Evolutionary conservation across 2,888 invertebrate genomes (phyloP).

Genomic region (Plebejus anna): DNA sequence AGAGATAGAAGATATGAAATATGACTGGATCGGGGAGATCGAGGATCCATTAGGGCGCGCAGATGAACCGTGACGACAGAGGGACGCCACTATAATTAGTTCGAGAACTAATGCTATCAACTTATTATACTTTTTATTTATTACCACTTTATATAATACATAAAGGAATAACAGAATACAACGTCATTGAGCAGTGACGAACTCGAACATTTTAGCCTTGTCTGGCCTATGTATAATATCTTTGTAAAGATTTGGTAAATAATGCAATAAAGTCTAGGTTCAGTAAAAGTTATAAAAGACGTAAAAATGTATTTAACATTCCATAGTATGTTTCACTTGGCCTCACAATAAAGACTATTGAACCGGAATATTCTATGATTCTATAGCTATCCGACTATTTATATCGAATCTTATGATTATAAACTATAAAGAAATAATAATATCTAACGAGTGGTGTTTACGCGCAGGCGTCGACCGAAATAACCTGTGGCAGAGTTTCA

Average conservation of each 20-base stretch:
- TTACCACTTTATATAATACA: neutral
- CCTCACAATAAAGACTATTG: neutral
- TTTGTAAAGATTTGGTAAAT: too few species aligned
- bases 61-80: conserved; percentile 16
- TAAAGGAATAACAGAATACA: neutral
- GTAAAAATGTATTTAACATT: neutral
- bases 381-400: neutral
- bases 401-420: conserved; percentile 33
- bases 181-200: neutral
- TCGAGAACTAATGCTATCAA: conserved; percentile 11
- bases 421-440: conserved; percentile 34
- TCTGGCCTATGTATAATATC: too few species aligned
- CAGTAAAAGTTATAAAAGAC: too few species aligned
- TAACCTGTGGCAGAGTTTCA: conserved; percentile 76
- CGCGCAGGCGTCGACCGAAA: conserved; percentile 61
- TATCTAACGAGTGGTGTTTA: conserved; percentile 54
- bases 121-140: neutral
- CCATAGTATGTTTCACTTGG: neutral
- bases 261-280: too few species aligned
- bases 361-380: neutral
- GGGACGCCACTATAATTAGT: conserved; percentile 21
- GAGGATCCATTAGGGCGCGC: conserved; percentile 11
- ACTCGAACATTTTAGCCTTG: too few species aligned
- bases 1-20: conserved; percentile 15
- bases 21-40: neutral